Conservation (phyloP, 2,888 invertebrate species). For the Sinodicranocentrus sp. region DNA sequence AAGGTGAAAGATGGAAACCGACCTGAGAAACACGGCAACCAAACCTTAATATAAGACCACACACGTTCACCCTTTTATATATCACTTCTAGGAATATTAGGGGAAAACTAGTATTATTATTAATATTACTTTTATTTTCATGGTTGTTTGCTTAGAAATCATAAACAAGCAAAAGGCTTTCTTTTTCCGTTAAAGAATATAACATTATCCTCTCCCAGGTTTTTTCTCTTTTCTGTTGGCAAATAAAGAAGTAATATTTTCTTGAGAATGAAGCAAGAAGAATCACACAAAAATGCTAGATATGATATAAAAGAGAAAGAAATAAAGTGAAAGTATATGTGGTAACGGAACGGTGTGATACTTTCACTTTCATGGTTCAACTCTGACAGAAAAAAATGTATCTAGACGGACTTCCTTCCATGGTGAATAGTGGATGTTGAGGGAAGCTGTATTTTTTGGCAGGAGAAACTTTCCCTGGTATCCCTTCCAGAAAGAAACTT, state of each 20-base stretch:
- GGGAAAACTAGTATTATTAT: constrained; percentile 22
- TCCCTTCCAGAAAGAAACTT: constrained; percentile 48
- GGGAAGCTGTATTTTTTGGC: neutral
- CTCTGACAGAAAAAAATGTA: neutral
- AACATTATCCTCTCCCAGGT: no score
- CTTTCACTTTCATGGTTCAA: neutral
- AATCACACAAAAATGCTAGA: constrained; percentile 29
- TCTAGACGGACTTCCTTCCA: neutral
- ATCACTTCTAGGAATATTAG: neutral
- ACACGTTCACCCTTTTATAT: neutral
- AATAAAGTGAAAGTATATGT: no score
- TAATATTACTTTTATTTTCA: constrained; percentile 15
- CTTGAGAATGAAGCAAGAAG: neutral
- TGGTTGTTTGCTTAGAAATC: constrained; percentile 34
- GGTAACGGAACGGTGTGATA: constrained; percentile 8
- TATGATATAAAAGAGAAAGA: no score
- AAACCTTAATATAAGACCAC: no score
- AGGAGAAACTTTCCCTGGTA: constrained; percentile 32
- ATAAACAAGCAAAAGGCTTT: constrained; percentile 31
- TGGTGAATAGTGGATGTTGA: neutral
- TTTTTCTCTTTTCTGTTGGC: no score
- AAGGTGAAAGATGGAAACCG: neutral
- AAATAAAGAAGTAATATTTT: constrained; percentile 32
- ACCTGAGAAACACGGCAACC: neutral
- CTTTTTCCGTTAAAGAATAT: no score